Conservation (phyloP, 2,113 vertebrate genomes). For the Marmota monax region DNA sequence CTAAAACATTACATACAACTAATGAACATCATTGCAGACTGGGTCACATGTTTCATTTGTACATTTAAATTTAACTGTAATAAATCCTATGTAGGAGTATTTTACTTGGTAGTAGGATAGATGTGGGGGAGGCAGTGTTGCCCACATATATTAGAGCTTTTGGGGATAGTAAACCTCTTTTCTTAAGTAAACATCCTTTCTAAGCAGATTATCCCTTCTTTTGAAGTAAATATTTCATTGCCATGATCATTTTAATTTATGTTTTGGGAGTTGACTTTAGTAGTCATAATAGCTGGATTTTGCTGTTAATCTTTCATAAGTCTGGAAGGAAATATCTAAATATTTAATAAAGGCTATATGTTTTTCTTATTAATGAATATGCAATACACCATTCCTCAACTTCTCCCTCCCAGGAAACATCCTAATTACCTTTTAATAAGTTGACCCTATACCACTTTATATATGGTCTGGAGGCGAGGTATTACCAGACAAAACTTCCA, state of each 20-base stretch:
- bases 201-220: not conserved
- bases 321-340: not conserved
- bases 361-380: slow-evolving; percentile 32
- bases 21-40: slow-evolving; percentile 77
- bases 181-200: slow-evolving; percentile 36
- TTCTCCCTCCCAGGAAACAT: not conserved
- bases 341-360: not conserved
- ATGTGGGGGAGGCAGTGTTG: not conserved
- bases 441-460: not conserved
- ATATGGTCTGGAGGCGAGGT: not conserved
- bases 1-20: slow-evolving; percentile 74
- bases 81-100: slow-evolving; percentile 60
- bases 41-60: slow-evolving; percentile 72
- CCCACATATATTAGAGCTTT: not conserved
- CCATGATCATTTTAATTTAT: not conserved
- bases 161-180: not conserved
- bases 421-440: not conserved
- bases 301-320: slow-evolving; percentile 11
- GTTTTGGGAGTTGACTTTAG: not conserved
- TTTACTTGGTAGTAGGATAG: not conserved
- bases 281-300: not conserved
- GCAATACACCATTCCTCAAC: not conserved
- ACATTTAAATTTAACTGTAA: slow-evolving; percentile 65
- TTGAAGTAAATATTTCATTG: slow-evolving; percentile 53
- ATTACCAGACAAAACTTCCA: not conserved